Base-by-base conservation (phyloP, 2,888 invertebrate species). In the Drosophila flavopinicola region DNA sequence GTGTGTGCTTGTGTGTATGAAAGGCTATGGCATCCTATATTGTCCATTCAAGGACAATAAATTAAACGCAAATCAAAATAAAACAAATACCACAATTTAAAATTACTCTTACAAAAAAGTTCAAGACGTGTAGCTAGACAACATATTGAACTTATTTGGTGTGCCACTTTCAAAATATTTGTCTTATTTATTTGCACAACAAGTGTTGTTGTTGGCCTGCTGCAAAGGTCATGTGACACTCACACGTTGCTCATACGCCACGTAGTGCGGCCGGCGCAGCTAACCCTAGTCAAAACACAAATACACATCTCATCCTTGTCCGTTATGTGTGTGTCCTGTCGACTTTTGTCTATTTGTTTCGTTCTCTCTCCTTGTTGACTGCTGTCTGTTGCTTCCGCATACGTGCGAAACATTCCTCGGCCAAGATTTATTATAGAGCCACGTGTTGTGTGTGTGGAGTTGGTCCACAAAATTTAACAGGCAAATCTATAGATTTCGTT, bases 361-460 rank as follows among this genome's bases (percentile, higher is more conserved):
- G 11, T 58, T 61, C 24, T 39, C 13, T 32, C 24, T 39, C 13
- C 29, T 39, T 42, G 33, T 59, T 45, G 44, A 9, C 9, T 30
- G 17, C 20, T 41, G 33, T 29, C 20, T 38, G 30, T 39, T 59
- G 51, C 68, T 65, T 72, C 65, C 68, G 60, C 64, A 73, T 66
- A 73, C 82, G 79, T 80, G 84, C 64, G 47, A 73, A 61, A 69
- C 64, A 67, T 66, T 80, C 52, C 63, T 20, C 54, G 54, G 53
- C 61, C 75, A 73, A 68, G 78, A 80, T 84, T 84, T 80, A 80
- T 80, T 80, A 58, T 60, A 23, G 37, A 32, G 42, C 38, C 66
- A 84, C 78, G 74, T 84, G 75, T 64, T 66, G 66, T 78, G n/a
- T n/a, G n/a, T n/a, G n/a, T n/a, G 42, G 53, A 60, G 35, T 63